Evolutionary conservation across 2,113 vertebrate genomes (phyloP).

Genomic region (Elachura formosa): DNA sequence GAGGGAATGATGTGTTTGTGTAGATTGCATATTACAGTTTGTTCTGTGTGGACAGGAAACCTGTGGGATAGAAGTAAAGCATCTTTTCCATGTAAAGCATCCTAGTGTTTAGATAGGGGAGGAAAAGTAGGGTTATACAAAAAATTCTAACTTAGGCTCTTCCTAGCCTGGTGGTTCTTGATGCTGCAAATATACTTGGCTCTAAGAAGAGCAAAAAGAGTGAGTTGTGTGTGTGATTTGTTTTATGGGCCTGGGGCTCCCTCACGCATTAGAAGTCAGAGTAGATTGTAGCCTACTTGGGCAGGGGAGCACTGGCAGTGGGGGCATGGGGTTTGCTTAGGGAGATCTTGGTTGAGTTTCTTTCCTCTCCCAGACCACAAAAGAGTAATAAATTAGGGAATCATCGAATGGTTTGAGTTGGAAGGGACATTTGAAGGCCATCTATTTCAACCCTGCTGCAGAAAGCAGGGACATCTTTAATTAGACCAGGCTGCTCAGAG

Average conservation of each 20-base stretch:
- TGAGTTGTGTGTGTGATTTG: neutral
- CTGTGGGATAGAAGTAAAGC: neutral
- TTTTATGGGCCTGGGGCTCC: neutral
- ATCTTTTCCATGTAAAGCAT: neutral
- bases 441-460: rapidly evolving
- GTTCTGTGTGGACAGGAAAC: neutral
- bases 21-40: neutral
- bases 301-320: rapidly evolving
- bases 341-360: neutral
- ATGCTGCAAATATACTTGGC: neutral
- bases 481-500: neutral
- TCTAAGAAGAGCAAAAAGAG: neutral
- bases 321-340: neutral
- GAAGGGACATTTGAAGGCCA: neutral
- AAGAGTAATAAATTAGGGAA: neutral
- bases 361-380: neutral
- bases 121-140: neutral
- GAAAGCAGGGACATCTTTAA: neutral
- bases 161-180: neutral
- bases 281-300: neutral
- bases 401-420: neutral
- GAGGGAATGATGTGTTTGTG: neutral
- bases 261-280: neutral
- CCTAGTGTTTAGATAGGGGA: neutral
- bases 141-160: neutral